These are phyloP conservation scores for Ophthalmolycus amberensis DNA, from an alignment of 2,113 vertebrate genomes.

Conservation along the genomic window DNA sequence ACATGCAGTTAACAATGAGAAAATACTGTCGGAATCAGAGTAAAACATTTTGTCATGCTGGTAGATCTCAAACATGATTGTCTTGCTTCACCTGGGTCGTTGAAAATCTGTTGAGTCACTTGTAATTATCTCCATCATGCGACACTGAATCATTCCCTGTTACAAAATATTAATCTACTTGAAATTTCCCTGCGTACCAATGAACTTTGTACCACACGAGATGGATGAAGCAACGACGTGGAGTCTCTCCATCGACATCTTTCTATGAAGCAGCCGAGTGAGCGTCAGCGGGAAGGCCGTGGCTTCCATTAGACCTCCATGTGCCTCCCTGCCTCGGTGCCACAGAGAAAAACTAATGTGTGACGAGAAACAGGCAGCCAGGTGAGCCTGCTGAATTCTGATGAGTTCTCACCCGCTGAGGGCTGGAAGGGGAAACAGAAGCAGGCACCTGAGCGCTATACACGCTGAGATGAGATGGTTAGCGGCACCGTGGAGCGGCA, in stretches of 20 bases:
- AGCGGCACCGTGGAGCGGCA: slow-evolving; percentile 29
- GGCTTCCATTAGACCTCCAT: slow-evolving; percentile 51
- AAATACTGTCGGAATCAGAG: slow-evolving; percentile 26
- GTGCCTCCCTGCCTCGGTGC: slow-evolving; percentile 25
- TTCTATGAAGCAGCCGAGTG: slow-evolving; percentile 39
- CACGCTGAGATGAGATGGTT: slow-evolving; percentile 60
- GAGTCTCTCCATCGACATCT: slow-evolving; percentile 41
- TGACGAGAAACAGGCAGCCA: slow-evolving; percentile 55
- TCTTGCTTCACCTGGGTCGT: slow-evolving; percentile 18
- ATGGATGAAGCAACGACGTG: neutral
- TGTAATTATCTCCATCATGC: slow-evolving; percentile 13
- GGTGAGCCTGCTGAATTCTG: slow-evolving; percentile 65
- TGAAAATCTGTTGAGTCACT: slow-evolving; percentile 38
- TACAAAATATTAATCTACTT: slow-evolving; percentile 11
- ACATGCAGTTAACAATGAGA: neutral
- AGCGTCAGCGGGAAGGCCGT: slow-evolving; percentile 62
- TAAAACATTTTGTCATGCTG: slow-evolving; percentile 8
- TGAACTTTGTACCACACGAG: slow-evolving; percentile 19
- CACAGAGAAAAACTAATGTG: slow-evolving; percentile 44
- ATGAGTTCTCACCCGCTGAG: slow-evolving; percentile 59
- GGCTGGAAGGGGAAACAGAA: slow-evolving; percentile 35
- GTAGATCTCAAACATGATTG: slow-evolving; percentile 15
- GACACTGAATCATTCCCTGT: slow-evolving; percentile 3
- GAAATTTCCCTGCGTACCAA: neutral
- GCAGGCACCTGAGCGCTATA: slow-evolving; percentile 53